A percentile compares a stretch with the other conserved stretches of the same genome.
Conservation (phyloP, 1,140 invertebrate genomes). For the Drosophila sturtevanti region DNA sequence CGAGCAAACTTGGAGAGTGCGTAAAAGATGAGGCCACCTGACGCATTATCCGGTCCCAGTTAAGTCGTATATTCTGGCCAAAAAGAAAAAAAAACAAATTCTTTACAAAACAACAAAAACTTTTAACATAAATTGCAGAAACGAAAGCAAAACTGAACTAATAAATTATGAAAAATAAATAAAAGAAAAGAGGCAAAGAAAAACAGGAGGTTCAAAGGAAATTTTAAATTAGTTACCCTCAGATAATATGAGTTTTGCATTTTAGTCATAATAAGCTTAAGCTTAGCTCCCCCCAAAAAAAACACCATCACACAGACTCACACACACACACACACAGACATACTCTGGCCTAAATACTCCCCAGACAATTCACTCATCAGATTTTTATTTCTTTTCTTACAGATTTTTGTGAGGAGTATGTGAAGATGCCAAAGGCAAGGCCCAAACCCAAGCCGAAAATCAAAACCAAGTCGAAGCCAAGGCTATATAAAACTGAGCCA, state of each 20-base stretch:
- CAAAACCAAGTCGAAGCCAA: conserved; percentile 10
- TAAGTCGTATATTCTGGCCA: neutral
- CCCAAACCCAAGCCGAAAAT: conserved; percentile 39
- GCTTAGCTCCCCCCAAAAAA: neutral
- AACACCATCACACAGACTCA: too few species aligned
- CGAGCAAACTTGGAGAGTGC: conserved; percentile 30
- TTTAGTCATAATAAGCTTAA: conserved; percentile 2
- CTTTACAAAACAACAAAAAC: neutral
- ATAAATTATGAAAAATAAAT: conserved; percentile 61
- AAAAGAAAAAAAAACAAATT: neutral
- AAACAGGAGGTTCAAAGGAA: conserved; percentile 48
- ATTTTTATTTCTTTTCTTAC: conserved; percentile 31
- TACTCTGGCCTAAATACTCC: neutral
- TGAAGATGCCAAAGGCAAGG: conserved; percentile 49
- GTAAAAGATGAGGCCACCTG: conserved; percentile 21
- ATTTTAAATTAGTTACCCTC: conserved; percentile 41
- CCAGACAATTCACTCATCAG: conserved; percentile 16
- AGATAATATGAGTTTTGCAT: conserved; percentile 1
- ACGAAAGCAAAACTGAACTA: conserved; percentile 26
- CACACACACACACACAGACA: neutral
- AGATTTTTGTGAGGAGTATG: conserved; percentile 49
- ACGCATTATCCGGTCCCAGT: conserved; percentile 29
- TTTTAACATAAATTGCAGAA: conserved; percentile 8
- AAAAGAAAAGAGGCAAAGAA: neutral
- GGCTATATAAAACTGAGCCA: neutral